Percentiles rank a stretch among this genome's conserved stretches.
Evolutionary conservation across 1,140 invertebrate species (phyloP).

Genomic region (silkworm (Bombyx mori)): DNA sequence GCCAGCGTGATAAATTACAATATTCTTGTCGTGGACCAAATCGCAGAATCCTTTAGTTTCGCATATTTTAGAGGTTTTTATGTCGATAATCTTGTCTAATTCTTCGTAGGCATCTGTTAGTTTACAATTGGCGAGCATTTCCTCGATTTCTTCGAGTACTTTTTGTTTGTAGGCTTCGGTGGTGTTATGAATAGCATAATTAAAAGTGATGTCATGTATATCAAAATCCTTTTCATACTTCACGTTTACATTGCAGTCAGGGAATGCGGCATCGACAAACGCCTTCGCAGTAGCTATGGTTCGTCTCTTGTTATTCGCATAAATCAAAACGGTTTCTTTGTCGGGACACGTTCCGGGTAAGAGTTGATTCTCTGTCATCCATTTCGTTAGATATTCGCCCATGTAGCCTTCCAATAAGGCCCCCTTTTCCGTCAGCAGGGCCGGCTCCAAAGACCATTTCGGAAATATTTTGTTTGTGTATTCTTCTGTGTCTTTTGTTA

Average conservation of each 20-base stretch:
- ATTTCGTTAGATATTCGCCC: slow-evolving; percentile 10
- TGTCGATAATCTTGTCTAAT: slow-evolving; percentile 39
- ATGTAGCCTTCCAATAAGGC: slow-evolving; percentile 8
- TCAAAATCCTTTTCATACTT: slow-evolving; percentile 22
- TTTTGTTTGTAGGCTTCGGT: slow-evolving; percentile 23
- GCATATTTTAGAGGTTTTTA: slow-evolving; percentile 35
- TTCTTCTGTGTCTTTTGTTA: slow-evolving; percentile 10
- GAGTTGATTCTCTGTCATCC: slow-evolving; percentile 21
- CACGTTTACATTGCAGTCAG: slow-evolving; percentile 32
- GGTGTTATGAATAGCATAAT: slow-evolving; percentile 33
- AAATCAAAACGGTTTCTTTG: slow-evolving; percentile 27
- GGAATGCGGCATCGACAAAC: slow-evolving; percentile 39
- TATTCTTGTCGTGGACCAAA: slow-evolving; percentile 26
- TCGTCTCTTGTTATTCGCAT: slow-evolving; percentile 41
- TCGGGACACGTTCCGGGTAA: slow-evolving; percentile 31
- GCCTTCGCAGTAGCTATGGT: slow-evolving; percentile 40
- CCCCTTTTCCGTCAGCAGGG: slow-evolving; percentile 9
- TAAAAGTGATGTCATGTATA: slow-evolving; percentile 43
- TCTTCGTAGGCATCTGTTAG: slow-evolving; percentile 29
- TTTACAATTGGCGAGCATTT: slow-evolving; percentile 26
- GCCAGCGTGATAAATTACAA: slow-evolving; percentile 29
- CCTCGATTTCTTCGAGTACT: slow-evolving; percentile 32
- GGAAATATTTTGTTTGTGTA: slow-evolving; percentile 9
- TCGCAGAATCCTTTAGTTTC: slow-evolving; percentile 31
- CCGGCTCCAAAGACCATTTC: slow-evolving; percentile 3